Base-by-base conservation (phyloP, 2,888 invertebrate species). In the Catocala fraxini region DNA sequence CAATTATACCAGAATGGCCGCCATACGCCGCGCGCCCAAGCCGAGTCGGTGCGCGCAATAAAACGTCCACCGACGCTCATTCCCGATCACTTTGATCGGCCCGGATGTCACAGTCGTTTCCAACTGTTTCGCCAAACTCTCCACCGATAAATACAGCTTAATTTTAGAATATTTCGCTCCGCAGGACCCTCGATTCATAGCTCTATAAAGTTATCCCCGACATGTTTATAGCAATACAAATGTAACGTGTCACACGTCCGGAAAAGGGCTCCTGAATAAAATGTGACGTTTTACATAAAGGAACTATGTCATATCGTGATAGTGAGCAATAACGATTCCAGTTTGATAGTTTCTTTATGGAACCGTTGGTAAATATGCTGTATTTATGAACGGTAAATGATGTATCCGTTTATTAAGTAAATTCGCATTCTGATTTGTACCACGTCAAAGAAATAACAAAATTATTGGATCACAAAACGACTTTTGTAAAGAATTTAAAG, bases 11-110 rank as follows among this genome's bases (percentile, higher is more conserved):
- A 71, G 68, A 60, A 73, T 78, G 69, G 65, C 66, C 55, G 57
- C 53, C 60, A 56, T 47, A 55, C 53, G 52, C 48, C 5, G 35
- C 35, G 35, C 35, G 35, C 51, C 39, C 52, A 46, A n/a, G 56
- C 25, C 58, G 58, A 51, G 62, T 54, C 59, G 51, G 63, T 73
- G 70, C 61, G 47, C 56, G 84, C 81, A 84, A 88, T 89, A 89
- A 90, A 89, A 81, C 82, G 81, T 68, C 74, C 70, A 71, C 77
- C 84, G 79, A 71, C 85, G 82, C 80, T 77, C 82, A 81, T 85
- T 86, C 83, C 81, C 88, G 83, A 90, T 92, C 88, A 88, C 91
- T 92, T 92, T 92, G 91, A 92, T 92, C 91, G 87, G 81, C 63
- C 87, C 89, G 90, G 89, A 89, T 90, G 92, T 91, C 92, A 84